phyloP scores from a whole-genome alignment of 2,797 vertebrate genomes.

The Acropternis orthonyx region DNA sequence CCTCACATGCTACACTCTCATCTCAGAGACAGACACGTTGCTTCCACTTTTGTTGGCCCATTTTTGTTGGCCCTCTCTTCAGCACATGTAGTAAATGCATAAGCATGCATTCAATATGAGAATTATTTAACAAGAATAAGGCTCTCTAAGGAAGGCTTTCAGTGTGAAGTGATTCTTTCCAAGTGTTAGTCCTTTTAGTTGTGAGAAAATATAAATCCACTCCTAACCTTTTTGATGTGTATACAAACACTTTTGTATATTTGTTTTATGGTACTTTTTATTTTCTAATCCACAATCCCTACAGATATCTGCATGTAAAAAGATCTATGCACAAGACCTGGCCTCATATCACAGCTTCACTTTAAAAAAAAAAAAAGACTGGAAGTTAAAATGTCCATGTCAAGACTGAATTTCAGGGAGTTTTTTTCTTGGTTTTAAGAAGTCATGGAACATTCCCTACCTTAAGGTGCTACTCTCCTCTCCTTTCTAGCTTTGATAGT shows the following conservation, averaged over 20 bases:
- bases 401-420: accelerated
- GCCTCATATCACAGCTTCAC: neutral
- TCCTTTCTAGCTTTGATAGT: neutral
- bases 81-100: neutral
- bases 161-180: neutral
- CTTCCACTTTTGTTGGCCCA: neutral
- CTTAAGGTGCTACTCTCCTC: neutral
- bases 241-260: neutral
- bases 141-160: neutral
- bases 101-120: neutral
- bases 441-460: neutral
- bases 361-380: neutral
- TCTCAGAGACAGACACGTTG: neutral
- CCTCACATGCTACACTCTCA: neutral
- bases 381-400: neutral
- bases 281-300: neutral
- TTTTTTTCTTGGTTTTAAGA: neutral
- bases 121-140: neutral
- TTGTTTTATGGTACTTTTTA: neutral
- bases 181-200: neutral
- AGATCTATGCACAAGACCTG: neutral
- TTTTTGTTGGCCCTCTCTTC: neutral
- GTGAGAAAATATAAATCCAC: neutral
- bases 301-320: neutral
- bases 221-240: neutral